Conservation (phyloP, 2,888 invertebrate genomes). For the Meghimatium bilineatum region DNA sequence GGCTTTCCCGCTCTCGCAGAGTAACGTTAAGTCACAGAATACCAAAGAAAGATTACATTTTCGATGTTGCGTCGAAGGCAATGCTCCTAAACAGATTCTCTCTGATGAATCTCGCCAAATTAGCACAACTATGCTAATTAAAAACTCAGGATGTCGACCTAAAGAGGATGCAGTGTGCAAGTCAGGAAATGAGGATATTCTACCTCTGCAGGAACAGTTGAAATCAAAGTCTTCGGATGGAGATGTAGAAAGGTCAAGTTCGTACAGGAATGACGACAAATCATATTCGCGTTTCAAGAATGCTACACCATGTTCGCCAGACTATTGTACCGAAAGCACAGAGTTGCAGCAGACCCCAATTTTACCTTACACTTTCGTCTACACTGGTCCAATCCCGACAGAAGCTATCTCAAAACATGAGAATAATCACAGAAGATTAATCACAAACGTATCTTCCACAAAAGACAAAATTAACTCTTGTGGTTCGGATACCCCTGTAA, state of each 20-base stretch:
- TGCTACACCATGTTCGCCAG: conserved; percentile 8
- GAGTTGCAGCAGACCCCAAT: conserved; percentile 25
- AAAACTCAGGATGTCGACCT: not conserved
- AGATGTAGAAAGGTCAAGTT: too few species aligned
- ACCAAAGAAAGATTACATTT: not conserved
- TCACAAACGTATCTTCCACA: not conserved
- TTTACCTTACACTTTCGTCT: conserved; percentile 31
- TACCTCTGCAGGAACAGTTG: not conserved
- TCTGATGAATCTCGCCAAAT: not conserved
- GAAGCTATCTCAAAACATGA: not conserved
- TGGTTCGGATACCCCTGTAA: not conserved
- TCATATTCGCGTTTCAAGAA: not conserved
- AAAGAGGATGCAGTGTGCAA: not conserved
- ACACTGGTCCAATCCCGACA: conserved; percentile 24
- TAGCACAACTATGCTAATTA: not conserved
- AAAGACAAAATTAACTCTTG: not conserved
- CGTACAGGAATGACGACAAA: not conserved
- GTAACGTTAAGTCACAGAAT: not conserved
- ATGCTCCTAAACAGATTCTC: not conserved
- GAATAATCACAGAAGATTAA: not conserved
- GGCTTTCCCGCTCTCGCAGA: conserved; percentile 33
- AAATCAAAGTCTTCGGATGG: not conserved
- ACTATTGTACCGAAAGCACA: conserved; percentile 21
- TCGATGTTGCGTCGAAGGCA: not conserved
- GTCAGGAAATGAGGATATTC: not conserved